These are phyloP conservation scores for Cydia pomonella DNA, from an alignment of 1,140 invertebrate species.

Conservation along the genomic window DNA sequence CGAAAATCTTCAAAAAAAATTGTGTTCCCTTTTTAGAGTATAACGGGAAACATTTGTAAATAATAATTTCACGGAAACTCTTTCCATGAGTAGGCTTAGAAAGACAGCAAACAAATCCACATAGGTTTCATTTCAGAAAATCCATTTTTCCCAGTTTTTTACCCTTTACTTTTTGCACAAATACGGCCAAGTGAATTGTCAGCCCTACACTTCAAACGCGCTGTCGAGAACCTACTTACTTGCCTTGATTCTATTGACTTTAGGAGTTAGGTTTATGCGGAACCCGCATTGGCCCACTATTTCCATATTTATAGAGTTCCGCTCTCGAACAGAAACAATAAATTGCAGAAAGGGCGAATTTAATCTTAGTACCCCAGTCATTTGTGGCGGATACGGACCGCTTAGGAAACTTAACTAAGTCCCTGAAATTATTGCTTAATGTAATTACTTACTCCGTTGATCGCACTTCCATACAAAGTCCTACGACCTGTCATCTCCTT, in stretches of 20 bases:
- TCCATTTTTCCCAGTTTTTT: too few relatives aligned
- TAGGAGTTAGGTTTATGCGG: constrained; percentile 28
- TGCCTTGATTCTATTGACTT: constrained; percentile 20
- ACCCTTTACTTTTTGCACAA: too few relatives aligned
- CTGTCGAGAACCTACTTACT: background rate
- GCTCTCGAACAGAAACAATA: constrained; percentile 30
- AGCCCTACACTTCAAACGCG: background rate
- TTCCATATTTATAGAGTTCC: constrained; percentile 32
- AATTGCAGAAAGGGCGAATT: constrained; percentile 30
- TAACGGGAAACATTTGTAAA: too few relatives aligned
- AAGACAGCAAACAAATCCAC: too few relatives aligned
- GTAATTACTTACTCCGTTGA: background rate
- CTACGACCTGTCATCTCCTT: too few relatives aligned
- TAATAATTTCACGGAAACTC: too few relatives aligned
- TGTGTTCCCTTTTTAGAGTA: too few relatives aligned
- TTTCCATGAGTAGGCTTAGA: too few relatives aligned
- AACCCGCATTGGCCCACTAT: constrained; percentile 30
- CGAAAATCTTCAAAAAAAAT: too few relatives aligned
- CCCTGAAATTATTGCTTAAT: background rate
- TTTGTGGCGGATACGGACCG: constrained; percentile 19
- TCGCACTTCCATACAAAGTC: too few relatives aligned
- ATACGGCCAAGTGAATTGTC: background rate
- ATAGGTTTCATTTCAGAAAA: too few relatives aligned
- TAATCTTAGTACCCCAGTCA: constrained; percentile 22
- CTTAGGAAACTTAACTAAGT: background rate